Conservation (phyloP, 2,888 invertebrate species). For the Spisula solida region DNA sequence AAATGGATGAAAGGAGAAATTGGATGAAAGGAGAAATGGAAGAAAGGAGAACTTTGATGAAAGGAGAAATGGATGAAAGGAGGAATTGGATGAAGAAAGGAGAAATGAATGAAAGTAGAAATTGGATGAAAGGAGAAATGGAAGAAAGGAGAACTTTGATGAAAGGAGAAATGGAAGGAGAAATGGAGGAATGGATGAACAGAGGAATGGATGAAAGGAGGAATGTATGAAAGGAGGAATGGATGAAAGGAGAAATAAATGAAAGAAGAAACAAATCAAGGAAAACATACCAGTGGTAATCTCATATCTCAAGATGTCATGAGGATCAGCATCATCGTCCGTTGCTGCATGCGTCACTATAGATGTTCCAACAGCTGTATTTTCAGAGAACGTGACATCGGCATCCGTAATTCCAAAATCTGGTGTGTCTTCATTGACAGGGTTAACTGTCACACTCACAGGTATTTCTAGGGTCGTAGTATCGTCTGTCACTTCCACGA, state of each 20-base stretch:
- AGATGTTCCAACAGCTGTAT: conserved; percentile 66
- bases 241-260: background rate
- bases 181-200: too few relatives aligned
- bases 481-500: conserved; percentile 75
- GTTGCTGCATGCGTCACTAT: conserved; percentile 76
- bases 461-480: conserved; percentile 61
- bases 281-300: conserved; percentile 68
- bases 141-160: too few relatives aligned
- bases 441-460: conserved; percentile 71
- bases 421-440: conserved; percentile 81
- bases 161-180: too few relatives aligned
- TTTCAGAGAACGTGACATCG: conserved; percentile 68
- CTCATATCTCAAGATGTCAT: conserved; percentile 62
- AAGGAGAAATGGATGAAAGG: too few relatives aligned
- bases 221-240: too few relatives aligned
- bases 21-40: too few relatives aligned
- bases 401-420: conserved; percentile 62
- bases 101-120: too few relatives aligned
- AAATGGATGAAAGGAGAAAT: too few relatives aligned
- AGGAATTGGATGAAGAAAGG: too few relatives aligned
- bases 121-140: too few relatives aligned
- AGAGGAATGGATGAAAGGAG: too few relatives aligned
- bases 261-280: background rate
- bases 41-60: too few relatives aligned
- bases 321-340: conserved; percentile 65